Conservation (phyloP, 2,888 invertebrate genomes). For the Lepeophtheirus nordmannii region DNA sequence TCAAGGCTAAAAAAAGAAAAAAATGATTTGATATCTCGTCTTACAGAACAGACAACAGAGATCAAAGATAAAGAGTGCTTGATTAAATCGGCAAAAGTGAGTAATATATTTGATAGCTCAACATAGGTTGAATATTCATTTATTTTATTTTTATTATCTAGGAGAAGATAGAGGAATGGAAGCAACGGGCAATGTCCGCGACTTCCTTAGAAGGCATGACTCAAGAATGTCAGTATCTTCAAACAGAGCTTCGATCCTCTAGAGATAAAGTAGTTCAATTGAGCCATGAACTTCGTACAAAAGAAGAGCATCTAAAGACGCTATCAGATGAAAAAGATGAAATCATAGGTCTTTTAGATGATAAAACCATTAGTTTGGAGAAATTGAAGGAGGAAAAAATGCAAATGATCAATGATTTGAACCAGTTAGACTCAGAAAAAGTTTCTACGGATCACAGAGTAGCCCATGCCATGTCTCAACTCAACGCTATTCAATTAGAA, state of each 20-base stretch:
- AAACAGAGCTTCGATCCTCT: background rate
- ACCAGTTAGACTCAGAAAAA: background rate
- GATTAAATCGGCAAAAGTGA: background rate
- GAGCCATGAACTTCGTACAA: background rate
- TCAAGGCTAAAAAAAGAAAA: background rate
- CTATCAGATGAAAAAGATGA: conserved; percentile 1
- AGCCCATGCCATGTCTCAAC: background rate
- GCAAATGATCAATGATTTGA: background rate
- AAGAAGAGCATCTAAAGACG: background rate
- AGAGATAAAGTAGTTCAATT: background rate
- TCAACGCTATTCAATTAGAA: background rate
- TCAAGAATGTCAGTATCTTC: background rate
- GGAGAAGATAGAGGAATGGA: background rate
- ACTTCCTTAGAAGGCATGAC: background rate
- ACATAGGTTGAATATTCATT: background rate
- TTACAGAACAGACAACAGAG: background rate
- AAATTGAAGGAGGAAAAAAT: background rate
- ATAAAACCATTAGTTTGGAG: background rate
- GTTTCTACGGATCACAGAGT: background rate
- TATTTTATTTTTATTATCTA: background rate
- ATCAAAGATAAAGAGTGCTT: background rate
- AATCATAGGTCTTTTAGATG: background rate
- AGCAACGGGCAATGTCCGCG: background rate
- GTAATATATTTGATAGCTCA: background rate
- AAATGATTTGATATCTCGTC: background rate